These are phyloP conservation scores for Atopsyche davidsoni DNA, from an alignment of 1,140 invertebrate genomes.

Conservation along the genomic window DNA sequence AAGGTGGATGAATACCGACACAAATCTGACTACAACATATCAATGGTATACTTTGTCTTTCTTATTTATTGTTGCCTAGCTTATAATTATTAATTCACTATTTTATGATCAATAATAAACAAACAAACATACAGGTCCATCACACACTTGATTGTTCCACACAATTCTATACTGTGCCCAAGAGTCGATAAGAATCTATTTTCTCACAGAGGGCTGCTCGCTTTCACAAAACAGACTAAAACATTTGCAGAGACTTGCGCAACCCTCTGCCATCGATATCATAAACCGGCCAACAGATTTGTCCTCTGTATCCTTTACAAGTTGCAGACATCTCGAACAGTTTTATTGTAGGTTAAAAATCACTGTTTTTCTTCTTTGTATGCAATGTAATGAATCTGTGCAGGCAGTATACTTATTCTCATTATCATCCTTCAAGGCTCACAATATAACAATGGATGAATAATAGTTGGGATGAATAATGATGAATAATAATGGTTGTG, in stretches of 20 bases:
- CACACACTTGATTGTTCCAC: slow-evolving; percentile 8
- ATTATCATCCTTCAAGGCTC: too few relatives aligned
- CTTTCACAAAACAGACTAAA: slow-evolving; percentile 58
- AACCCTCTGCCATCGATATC: slow-evolving; percentile 73
- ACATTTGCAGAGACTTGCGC: slow-evolving; percentile 67
- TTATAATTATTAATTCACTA: too few relatives aligned
- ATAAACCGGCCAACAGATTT: slow-evolving; percentile 75
- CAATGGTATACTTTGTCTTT: not conserved
- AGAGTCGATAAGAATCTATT: slow-evolving; percentile 43
- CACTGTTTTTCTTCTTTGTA: too few relatives aligned
- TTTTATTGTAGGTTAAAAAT: too few relatives aligned
- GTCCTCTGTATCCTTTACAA: slow-evolving; percentile 73
- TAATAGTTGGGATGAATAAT: too few relatives aligned
- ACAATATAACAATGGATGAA: too few relatives aligned
- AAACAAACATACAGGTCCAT: slow-evolving; percentile 13
- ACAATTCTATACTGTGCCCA: slow-evolving; percentile 20
- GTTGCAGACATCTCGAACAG: not conserved
- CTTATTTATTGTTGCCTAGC: too few relatives aligned
- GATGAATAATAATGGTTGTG: too few relatives aligned
- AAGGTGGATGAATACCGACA: too few relatives aligned
- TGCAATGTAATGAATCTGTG: too few relatives aligned
- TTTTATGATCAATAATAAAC: too few relatives aligned
- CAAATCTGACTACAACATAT: not conserved
- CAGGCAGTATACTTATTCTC: not conserved
- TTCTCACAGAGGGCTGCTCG: slow-evolving; percentile 52